Evolutionary conservation across 2,113 vertebrate genomes (phyloP), one percentile per base, ranked within the genome.

Genomic region (Antennarius striatus): DNA sequence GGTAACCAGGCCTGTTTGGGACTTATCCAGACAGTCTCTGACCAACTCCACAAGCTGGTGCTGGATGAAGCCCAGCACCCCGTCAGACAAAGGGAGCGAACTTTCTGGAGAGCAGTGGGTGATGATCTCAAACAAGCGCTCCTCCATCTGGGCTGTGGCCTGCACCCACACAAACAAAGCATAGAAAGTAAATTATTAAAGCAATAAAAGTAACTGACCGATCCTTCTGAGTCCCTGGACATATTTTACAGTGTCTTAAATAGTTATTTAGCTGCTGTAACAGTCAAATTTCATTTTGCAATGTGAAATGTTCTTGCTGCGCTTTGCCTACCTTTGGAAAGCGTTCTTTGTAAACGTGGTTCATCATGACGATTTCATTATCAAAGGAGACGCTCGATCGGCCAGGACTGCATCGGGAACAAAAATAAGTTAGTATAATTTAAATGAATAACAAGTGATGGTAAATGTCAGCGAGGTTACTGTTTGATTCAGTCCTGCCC

Each of bases 321-420:
- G 13, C 22, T 28, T 8, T 48, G 48, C 83, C 32, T 91, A 99
- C 98, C 96, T 98, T 99, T 45, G 98, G 98, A 86, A 99, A 99
- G 46, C 97, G 90, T 66, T 99, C 98, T 80, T 94, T 96, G 92
- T 99, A 99, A 81, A 99, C 96, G 32, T 99, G 97, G 82, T 99
- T 99, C 97, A 99, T 98, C 98, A 99, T 98, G 71, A 98, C 94
- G 7, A 96, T 95, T 88, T 99, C 98, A 3, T 96, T 96, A 86
- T 99, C 98, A 17, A 97, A 95, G 13, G 92, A 95, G 58, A 94
- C 93, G 0, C 88, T 91, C 0, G 96, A 93, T 51, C 98, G 91
- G 8, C 96, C 96, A 0, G 98, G 97, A 89, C 98, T 99, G 89
- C 0, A 50, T 79, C 32, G 71, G 48, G 77, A 60, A 76, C 8